Evolutionary conservation across 2,888 invertebrate species (phyloP), one percentile per base, ranked within the genome.

Genomic region (Ceratothoa steindachneri): DNA sequence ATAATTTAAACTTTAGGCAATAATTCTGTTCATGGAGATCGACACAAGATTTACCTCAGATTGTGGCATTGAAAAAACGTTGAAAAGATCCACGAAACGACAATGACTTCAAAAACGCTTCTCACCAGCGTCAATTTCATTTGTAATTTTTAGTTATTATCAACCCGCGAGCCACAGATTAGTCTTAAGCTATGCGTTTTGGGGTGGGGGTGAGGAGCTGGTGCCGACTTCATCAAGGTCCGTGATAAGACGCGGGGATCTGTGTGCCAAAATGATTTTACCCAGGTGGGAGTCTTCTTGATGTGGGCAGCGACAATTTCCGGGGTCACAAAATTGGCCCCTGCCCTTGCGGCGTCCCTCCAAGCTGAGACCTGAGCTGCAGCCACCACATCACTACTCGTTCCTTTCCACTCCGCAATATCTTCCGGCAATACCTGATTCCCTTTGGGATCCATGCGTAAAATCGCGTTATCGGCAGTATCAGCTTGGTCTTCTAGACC

Each of bases 321-420:
- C 67, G 73, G 64, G 0, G 77, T 77, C 31, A 77, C 66, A 69
- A 77, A 77, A 27, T 19, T 69, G 22, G 73, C 77, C 0, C 77
- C 77, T 7, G 77, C 71, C 69, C 55, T 51, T 73, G 73, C 73
- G 22, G 77, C 74, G 52, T 68, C 73, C 30, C 77, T 60, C 77
- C 77, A 77, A n/a, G 73, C 71, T 12, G 73, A 60, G 29, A 77
- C 71, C 60, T 77, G 77, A 19, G 73, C 73, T 30, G 31, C 53
- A 15, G 77, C 77, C 30, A 74, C 52, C 64, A 74, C 15, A 60
- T 60, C 60, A 7, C 60, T 60, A 7, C 60, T 60, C 12, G 60
- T 60, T 24, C 60, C 60, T 2, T 60, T 15, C 60, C 60, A 60
- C 22, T 60, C 60, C n/a, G 60, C 60, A 24, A 12, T 12, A 2